These are phyloP conservation scores for Diarsia mendica DNA, from an alignment of 2,888 invertebrate species.

Conservation along the genomic window DNA sequence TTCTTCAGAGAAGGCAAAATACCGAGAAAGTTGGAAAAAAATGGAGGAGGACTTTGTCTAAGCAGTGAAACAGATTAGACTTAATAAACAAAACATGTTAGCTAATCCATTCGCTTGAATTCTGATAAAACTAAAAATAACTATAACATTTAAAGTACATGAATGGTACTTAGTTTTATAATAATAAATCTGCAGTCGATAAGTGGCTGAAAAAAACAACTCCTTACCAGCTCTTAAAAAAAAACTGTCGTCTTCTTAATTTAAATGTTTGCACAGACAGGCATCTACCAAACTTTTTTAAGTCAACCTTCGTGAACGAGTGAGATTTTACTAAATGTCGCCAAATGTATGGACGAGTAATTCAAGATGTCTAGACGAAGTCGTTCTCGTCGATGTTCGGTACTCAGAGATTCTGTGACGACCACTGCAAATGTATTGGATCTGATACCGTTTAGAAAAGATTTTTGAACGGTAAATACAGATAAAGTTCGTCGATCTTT, in stretches of 20 bases:
- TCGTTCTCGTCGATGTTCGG: conserved; percentile 19
- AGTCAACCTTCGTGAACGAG: conserved; percentile 18
- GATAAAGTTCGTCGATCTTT: conserved; percentile 7
- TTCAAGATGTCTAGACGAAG: conserved; percentile 50
- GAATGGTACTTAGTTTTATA: neutral
- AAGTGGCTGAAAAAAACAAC: neutral
- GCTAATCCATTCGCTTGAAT: too few species aligned
- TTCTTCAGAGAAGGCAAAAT: neutral
- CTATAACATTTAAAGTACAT: too few species aligned
- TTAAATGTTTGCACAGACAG: conserved; percentile 32
- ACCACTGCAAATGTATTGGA: conserved; percentile 37
- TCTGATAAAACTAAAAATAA: too few species aligned
- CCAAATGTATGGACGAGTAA: conserved; percentile 34
- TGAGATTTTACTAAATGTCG: conserved; percentile 19
- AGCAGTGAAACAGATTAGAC: neutral
- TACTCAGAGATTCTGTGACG: conserved; percentile 37
- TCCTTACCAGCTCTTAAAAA: neutral
- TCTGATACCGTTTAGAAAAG: conserved; percentile 27
- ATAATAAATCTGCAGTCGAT: neutral
- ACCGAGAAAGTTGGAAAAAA: neutral
- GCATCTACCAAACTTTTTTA: conserved; percentile 27
- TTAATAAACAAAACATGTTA: too few species aligned
- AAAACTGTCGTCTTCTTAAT: conserved; percentile 17
- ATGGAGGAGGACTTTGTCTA: neutral
- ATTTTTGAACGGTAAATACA: conserved; percentile 14